Evolutionary conservation across 1,140 invertebrate genomes (phyloP), one percentile per base, ranked within the genome.

Genomic region (Caerostris extrusa): DNA sequence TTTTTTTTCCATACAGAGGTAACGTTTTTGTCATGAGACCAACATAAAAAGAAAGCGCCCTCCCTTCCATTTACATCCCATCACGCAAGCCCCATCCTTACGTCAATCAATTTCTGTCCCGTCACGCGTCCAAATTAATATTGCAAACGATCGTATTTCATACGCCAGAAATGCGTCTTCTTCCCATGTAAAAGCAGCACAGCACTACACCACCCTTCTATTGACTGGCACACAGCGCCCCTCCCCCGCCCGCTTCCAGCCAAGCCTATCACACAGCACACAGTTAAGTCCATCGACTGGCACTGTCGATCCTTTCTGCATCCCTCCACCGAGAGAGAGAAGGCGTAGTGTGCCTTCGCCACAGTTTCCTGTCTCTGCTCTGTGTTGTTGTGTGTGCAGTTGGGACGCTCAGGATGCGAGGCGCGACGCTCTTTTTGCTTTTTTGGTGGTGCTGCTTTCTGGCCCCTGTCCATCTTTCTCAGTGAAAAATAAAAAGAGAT

Each of bases 81-180:
- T 12, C 71, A 77, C 71, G 71, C 71, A 77, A 77, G 71, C 71
- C 71, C 71, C 71, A 77, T 77, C 71, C 71, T 77, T 77, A 77
- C 71, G 71, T 77, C 71, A 77, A 77, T 77, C 71, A 77, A 77
- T 77, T 77, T 34, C 71, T 77, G 50, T 34, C 8, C 71, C 53
- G 71, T 77, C 71, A 77, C 71, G 71, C 71, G 71, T 77, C 71
- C 34, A 77, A 77, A 77, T 77, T 77, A 77, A 77, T 77, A 77
- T 77, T 77, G 71, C 71, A 34, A 34, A 77, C 71, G 71, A 77
- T 77, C 71, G 71, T 77, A 77, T 77, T 77, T 77, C 71, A 77
- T 77, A 77, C 71, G 71, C 71, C 34, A 77, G 71, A 77, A 77
- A 77, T 7, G 71, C 71, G 71, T 77, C 71, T 77, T 34, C 34